Evolutionary conservation across 2,113 vertebrate genomes (phyloP).

Genomic region (Phrynosoma platyrhinos): DNA sequence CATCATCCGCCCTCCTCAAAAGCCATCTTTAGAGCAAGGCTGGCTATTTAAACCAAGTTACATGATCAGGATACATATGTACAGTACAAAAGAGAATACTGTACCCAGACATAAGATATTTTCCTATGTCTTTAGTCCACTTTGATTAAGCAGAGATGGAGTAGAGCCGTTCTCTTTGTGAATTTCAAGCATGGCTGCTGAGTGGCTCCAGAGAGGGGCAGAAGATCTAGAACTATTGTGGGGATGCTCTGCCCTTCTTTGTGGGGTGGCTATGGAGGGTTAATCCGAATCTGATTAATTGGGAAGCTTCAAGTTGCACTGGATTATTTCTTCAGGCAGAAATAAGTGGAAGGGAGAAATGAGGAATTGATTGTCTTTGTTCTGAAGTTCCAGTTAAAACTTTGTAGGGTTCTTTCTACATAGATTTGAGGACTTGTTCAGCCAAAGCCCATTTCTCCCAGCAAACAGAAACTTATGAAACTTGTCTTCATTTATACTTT

Average conservation of each 20-base stretch:
- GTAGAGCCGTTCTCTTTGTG: neutral
- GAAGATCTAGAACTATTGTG: neutral
- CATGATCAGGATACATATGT: neutral
- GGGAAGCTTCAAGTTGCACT: neutral
- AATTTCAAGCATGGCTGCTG: neutral
- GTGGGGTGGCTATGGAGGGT: neutral
- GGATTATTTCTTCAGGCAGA: neutral
- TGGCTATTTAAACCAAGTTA: neutral
- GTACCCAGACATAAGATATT: neutral
- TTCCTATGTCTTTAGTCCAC: neutral
- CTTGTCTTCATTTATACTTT: neutral
- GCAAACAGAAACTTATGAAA: neutral
- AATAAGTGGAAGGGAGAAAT: neutral
- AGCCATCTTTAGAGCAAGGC: neutral
- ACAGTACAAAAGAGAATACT: neutral
- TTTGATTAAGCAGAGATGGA: neutral
- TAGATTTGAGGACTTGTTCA: neutral
- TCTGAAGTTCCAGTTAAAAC: neutral
- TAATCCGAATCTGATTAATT: no score
- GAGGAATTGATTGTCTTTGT: neutral
- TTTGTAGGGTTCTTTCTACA: neutral
- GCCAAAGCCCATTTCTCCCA: neutral
- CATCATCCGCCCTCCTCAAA: neutral
- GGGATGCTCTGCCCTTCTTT: neutral
- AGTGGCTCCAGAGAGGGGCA: neutral